A percentile compares a stretch with the other conserved stretches of the same genome.
Evolutionary conservation across 2,888 invertebrate species (phyloP).

Genomic region (Epirrhoe tristata): DNA sequence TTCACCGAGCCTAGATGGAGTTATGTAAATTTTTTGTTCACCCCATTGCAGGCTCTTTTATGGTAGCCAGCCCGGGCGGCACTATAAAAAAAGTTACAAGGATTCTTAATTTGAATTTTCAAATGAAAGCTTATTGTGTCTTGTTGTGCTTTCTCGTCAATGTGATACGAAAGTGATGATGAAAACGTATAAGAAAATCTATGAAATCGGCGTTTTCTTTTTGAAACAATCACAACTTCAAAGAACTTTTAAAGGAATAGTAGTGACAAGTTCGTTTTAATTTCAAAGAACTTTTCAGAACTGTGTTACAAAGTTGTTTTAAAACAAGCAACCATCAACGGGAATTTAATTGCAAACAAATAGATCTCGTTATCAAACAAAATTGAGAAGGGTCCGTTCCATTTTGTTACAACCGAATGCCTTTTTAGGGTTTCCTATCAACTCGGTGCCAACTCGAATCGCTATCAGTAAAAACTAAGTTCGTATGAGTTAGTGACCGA

Average conservation of each 20-base stretch:
- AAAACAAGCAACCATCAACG: neutral
- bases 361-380: conserved; percentile 10
- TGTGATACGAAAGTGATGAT: neutral
- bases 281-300: neutral
- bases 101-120: conserved; percentile 39
- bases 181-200: too few species aligned
- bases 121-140: conserved; percentile 30
- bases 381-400: conserved; percentile 8
- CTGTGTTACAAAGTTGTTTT: neutral
- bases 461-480: too few species aligned
- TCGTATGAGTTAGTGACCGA: too few species aligned
- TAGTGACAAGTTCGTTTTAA: neutral
- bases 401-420: neutral
- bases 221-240: too few species aligned
- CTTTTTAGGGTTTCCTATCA: conserved; percentile 6
- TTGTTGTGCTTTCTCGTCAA: neutral
- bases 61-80: conserved; percentile 28
- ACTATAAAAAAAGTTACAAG: conserved; percentile 47
- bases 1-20: conserved; percentile 33
- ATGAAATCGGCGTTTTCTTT: too few species aligned
- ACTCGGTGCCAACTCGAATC: too few species aligned
- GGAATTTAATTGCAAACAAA: conserved; percentile 3
- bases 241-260: too few species aligned
- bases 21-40: conserved; percentile 42
- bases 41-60: conserved; percentile 34